These are phyloP conservation scores for Periphyllus acericola DNA, from an alignment of 2,888 invertebrate genomes.

Conservation along the genomic window DNA sequence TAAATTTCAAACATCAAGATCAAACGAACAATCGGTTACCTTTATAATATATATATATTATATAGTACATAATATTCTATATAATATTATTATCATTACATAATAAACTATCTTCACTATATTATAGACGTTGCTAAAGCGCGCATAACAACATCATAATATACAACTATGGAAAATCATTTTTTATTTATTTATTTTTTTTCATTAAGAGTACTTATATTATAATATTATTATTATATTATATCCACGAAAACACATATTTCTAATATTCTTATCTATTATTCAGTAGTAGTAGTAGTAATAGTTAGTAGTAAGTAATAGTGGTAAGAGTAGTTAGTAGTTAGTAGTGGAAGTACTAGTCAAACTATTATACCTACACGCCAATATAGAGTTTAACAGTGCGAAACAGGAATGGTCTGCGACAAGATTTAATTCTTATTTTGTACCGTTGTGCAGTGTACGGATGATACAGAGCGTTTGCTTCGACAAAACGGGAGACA, in stretches of 20 bases:
- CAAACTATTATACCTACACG: slow-evolving; percentile 6
- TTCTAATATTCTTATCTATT: slow-evolving; percentile 4
- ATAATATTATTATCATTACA: not conserved
- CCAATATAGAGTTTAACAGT: not conserved
- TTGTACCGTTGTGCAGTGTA: too few relatives aligned
- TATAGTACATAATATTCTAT: not conserved
- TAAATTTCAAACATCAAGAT: slow-evolving; percentile 54
- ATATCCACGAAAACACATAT: not conserved
- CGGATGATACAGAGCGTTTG: too few relatives aligned
- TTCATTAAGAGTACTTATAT: not conserved
- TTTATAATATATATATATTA: not conserved
- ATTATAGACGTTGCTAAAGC: not conserved
- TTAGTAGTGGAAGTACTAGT: not conserved
- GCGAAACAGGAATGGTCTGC: slow-evolving; percentile 29
- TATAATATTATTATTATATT: not conserved
- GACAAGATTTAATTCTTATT: not conserved
- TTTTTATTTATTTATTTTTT: slow-evolving; percentile 1
- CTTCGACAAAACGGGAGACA: too few relatives aligned
- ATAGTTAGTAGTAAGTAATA: not conserved
- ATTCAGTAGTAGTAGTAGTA: not conserved
- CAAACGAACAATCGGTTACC: slow-evolving; percentile 49
- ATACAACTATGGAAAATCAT: slow-evolving; percentile 12
- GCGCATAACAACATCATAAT: not conserved
- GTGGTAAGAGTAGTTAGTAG: not conserved
- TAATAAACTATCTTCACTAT: slow-evolving; percentile 38